Conservation (phyloP, 2,797 vertebrate genomes). For the Paguma larvata region DNA sequence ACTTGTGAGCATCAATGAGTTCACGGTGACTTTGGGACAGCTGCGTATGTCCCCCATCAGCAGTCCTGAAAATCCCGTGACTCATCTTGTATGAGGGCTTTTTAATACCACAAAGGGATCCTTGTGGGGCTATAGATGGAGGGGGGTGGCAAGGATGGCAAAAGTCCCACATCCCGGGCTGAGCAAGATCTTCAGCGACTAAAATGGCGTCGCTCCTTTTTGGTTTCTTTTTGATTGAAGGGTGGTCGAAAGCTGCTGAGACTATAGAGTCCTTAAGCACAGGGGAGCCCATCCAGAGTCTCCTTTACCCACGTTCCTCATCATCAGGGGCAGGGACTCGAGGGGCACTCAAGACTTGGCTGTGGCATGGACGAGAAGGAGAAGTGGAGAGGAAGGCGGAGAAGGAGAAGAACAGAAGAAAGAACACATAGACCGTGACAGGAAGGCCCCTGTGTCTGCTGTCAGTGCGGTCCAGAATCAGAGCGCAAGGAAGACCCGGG, state of each 20-base stretch:
- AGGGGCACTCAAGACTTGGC: neutral
- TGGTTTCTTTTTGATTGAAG: slow-evolving; percentile 17
- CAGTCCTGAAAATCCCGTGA: slow-evolving; percentile 17
- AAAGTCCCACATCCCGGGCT: neutral
- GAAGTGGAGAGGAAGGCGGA: neutral
- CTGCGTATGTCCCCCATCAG: neutral
- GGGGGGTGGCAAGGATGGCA: neutral
- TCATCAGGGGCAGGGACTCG: neutral
- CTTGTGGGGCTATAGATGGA: neutral
- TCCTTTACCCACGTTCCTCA: neutral
- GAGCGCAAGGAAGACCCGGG: neutral
- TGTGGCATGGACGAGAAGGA: neutral
- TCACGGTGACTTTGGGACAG: slow-evolving; percentile 12
- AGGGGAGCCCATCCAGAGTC: neutral
- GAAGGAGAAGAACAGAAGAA: neutral
- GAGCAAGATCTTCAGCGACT: slow-evolving; percentile 57
- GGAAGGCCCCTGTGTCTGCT: fast-evolving
- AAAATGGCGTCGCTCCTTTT: slow-evolving; percentile 53
- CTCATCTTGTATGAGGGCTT: neutral
- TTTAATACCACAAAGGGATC: slow-evolving; percentile 57
- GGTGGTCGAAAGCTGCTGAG: neutral
- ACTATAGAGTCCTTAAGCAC: slow-evolving; percentile 4
- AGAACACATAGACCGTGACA: neutral
- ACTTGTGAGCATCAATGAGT: neutral
- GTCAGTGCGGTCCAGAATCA: neutral